Evolutionary conservation across 64 coral and sea anemone genomes (phyloP), one percentile per base, ranked within the genome.

Genomic region (Dendrophyllia cribrosa): DNA sequence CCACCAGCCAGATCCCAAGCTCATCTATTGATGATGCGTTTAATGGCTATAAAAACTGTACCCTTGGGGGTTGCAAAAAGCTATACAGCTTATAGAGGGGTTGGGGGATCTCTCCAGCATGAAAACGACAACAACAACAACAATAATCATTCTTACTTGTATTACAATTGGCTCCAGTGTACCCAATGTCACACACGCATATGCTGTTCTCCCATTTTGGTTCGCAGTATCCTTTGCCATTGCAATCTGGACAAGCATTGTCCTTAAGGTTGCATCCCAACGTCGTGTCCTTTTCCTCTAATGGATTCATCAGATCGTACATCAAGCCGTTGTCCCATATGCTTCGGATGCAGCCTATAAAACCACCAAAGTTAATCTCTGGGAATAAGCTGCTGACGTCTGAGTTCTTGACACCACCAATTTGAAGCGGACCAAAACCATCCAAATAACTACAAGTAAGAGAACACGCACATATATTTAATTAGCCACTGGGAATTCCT

Each of bases 381-480:
- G 88, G 82, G 45, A 90, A 96, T 9, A 85, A 69, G 1, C 86
- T 11, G 7, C 66, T 61, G 20, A 96, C 50, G 4, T n/a, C n/a
- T n/a, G 58, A 12, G 67, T 91, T 96, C 59, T 88, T 70, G 8
- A 93, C 85, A 24, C 97, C 97, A 71, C 97, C 97, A 71, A 99
- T 93, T 79, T 99, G 97, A 67, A 99, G 91, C 47, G 97, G 97
- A 24, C 94, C 97, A 58, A 99, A 95, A 15, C 97, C 97, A 77
- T 99, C 89, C 44, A 99, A 74, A 45, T 91, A 98, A 15, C 96
- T 98, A 51, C 5, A 17, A 66, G 51, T 22, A 47, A 83, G 0
- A 67, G 50, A 67, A 68, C 3, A 10, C 9, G 21, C 0, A 59
- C 25, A 9, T 4, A 9, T 43, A 12, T 12, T 34, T 34, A 72